Evolutionary conservation across 2,113 vertebrate species (phyloP).

Genomic region (Pontoporia blainvillei): DNA sequence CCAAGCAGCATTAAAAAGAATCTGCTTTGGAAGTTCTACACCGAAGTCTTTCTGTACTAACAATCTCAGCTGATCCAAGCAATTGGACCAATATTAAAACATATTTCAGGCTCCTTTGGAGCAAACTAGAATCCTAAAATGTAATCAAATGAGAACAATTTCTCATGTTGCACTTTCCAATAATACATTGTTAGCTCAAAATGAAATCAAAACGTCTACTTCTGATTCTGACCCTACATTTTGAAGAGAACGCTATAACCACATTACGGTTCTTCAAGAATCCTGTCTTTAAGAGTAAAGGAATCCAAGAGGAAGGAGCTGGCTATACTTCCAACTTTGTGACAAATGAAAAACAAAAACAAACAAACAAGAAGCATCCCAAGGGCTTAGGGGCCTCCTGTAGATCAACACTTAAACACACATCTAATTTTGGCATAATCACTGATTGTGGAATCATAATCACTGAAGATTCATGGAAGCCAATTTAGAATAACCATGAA

Average conservation of each 20-base stretch:
- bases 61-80: not conserved
- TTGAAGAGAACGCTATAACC: not conserved
- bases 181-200: not conserved
- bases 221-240: not conserved
- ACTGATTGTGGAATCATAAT: too few relatives aligned
- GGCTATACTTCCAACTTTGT: not conserved
- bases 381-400: not conserved
- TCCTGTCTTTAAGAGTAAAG: not conserved
- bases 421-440: not conserved
- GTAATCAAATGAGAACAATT: not conserved
- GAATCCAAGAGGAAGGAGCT: not conserved
- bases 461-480: not conserved
- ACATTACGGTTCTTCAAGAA: not conserved
- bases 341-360: not conserved
- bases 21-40: not conserved
- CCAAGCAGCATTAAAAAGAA: not conserved
- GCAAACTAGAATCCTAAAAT: not conserved
- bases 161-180: not conserved
- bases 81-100: not conserved
- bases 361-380: not conserved
- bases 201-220: not conserved
- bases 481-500: too few relatives aligned
- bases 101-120: not conserved
- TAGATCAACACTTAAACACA: not conserved
- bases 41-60: not conserved